Conservation (phyloP, 2,797 vertebrate species). For the Enteromius paludinosus region DNA sequence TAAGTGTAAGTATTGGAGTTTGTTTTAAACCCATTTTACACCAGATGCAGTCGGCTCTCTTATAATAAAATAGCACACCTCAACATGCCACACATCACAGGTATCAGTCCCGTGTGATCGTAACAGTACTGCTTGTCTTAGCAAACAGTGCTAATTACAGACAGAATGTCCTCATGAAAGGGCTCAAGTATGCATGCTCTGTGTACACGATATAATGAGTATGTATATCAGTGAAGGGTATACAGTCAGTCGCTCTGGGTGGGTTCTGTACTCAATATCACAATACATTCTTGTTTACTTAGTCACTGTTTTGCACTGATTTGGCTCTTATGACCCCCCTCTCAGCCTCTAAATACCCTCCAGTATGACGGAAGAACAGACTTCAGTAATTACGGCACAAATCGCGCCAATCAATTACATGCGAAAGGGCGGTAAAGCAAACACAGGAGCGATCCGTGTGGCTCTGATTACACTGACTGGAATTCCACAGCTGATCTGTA, state of each 20-base stretch:
- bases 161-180: constrained; percentile 2
- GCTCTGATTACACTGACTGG: constrained; percentile 52
- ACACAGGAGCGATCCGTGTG: constrained; percentile 43
- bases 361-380: constrained; percentile 33
- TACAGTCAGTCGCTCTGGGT: not conserved
- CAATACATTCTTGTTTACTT: constrained; percentile 33
- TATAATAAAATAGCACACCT: not conserved
- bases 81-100: not conserved
- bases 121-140: not conserved
- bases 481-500: not conserved
- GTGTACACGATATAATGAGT: constrained; percentile 20
- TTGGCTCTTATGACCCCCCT: constrained; percentile 28
- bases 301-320: constrained; percentile 30
- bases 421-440: constrained; percentile 62
- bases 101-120: not conserved
- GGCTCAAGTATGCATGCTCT: not conserved
- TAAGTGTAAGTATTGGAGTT: not conserved
- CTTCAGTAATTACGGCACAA: constrained; percentile 63
- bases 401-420: constrained; percentile 67
- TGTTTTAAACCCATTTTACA: not conserved
- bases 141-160: constrained; percentile 12
- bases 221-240: not conserved
- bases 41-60: not conserved
- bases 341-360: constrained; percentile 56
- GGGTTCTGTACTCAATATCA: not conserved